A percentile compares a stretch with the other conserved stretches of the same genome.
Conservation (phyloP, 2,113 vertebrate genomes). For the Salvelinus fontinalis region DNA sequence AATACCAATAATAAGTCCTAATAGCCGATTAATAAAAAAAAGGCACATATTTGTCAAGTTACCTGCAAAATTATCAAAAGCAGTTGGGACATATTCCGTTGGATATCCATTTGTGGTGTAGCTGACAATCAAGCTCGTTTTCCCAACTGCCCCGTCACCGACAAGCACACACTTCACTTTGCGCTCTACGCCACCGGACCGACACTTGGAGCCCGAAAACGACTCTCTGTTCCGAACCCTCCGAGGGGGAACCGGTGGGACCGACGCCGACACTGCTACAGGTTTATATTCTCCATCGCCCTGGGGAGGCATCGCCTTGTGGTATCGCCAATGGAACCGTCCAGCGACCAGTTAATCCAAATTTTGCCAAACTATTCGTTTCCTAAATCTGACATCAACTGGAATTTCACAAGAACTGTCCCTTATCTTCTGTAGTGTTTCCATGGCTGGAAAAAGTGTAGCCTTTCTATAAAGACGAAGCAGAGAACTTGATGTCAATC, state of each 20-base stretch:
- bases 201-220: conserved; percentile 35
- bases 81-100: conserved; percentile 91
- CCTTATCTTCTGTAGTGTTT: background rate
- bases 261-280: conserved; percentile 44
- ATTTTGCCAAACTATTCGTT: conserved; percentile 11
- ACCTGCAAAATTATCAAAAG: conserved; percentile 97
- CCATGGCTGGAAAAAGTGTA: background rate
- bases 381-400: conserved; percentile 7
- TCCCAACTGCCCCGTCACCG: conserved; percentile 92
- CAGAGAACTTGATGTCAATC: background rate
- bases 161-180: conserved; percentile 90
- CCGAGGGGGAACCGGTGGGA: conserved; percentile 77
- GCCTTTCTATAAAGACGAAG: background rate
- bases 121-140: conserved; percentile 92
- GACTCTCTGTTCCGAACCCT: conserved; percentile 55
- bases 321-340: conserved; percentile 7
- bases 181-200: conserved; percentile 68
- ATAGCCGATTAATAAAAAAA: background rate
- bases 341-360: conserved; percentile 4
- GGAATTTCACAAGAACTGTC: background rate
- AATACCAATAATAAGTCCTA: no score
- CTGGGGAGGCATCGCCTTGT: conserved; percentile 65
- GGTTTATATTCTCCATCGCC: conserved; percentile 64
- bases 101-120: conserved; percentile 95
- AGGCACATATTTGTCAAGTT: conserved; percentile 30